Base-by-base conservation (phyloP, 2,888 invertebrate species). In the Melanotus villosus region DNA sequence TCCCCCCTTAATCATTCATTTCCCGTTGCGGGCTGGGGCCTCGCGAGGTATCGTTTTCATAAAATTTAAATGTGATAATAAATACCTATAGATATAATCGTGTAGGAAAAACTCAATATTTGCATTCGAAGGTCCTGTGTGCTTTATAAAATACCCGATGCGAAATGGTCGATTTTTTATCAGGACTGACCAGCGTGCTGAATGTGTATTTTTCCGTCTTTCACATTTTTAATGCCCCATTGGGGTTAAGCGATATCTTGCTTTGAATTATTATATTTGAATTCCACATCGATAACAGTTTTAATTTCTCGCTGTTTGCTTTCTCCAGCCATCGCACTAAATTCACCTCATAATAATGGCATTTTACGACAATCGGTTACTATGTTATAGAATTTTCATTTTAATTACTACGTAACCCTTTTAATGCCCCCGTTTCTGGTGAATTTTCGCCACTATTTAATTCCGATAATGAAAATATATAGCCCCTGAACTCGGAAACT, bases 211-310 rank as follows among this genome's bases (percentile, higher is more conserved):
- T 75, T 75, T 75, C 74, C 74, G 71, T 74, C 74, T 70, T 70
- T 66, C 70, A 70, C 70, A 66, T 70, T 74, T 75, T 74, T 74
- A 71, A 73, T 65, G 70, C 68, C 70, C 73, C 73, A 75, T 75
- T 73, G 74, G 74, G 74, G 73, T 70, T 72, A 66, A 72, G 70
- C 73, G 73, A 73, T 73, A 75, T 71, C 68, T 72, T 75, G 71
- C 66, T 73, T 73, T 76, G 74, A 76, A 70, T 75, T 76, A 76
- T 76, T 73, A 75, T 76, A 76, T 76, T 76, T 76, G 76, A 72
- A 75, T 74, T 73, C 66, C 45, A 57, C 72, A 70, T 74, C 75
- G 74, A 75, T 75, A 73, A 74, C 73, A 63, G 72, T 74, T 75
- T 74, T 73, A 71, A 75, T 74, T 75, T 74, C 71, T 73, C 68